Base-by-base conservation (phyloP, 2,113 vertebrate species). In the Centrocercus urophasianus region DNA sequence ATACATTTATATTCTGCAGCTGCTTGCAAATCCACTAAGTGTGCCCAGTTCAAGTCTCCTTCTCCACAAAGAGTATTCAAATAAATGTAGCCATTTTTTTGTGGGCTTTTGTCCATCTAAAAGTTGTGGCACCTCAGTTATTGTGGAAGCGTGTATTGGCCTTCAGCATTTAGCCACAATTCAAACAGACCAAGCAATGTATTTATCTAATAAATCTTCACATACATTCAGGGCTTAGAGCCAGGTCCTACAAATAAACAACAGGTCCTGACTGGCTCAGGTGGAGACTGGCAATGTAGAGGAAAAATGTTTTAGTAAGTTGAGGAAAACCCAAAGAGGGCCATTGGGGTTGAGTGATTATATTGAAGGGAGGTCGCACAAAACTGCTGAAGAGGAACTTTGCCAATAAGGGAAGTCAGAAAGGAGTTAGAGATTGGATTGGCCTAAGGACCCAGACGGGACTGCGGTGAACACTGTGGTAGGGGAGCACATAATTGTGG, bases 391-490 rank as follows among this genome's bases (percentile, higher is more conserved):
- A 22, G 76, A 65, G 76, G 48, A 86, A 45, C 34, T 50, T 86
- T 48, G 30, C 27, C n/a, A 74, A 4, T 18, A 43, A 43, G 64
- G 36, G 32, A 69, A 45, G 13, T 40, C 61, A 52, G 77, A 79
- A 93, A 65, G n/a, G 27, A 89, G 15, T 21, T 61, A 75, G 67
- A 83, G 89, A 70, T 16, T 42, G n/a, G 13, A 24, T 25, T 71
- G 83, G 36, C 40, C 32, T 57, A 30, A 76, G 30, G 56, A 21
- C n/a, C 20, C 27, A 4, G 11, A 14, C 24, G 0, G 1, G 22
- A 6, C 45, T 43, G 36, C 9, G 65, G 34, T 7, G 13, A 16
- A 15, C 0, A 0, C 11, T 17, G 30, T 17, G 27, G 27, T 28
- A 38, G 22, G 21, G 72, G 30, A 38, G 19, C 21, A 47, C 15